Evolutionary conservation across 2,113 vertebrate species (phyloP).

Genomic region (Xenopus tropicalis): UCB_Xtro_10.0 CM004449.2:53398001-53398500

Average conservation of each 20-base stretch:
- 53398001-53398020: too few relatives aligned
- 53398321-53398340: constrained; percentile 39
- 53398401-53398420: constrained; percentile 39
- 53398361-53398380: constrained; percentile 43
- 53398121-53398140: too few relatives aligned
- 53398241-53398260: background rate
- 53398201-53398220: too few relatives aligned
- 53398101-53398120: too few relatives aligned
- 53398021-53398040: too few relatives aligned
- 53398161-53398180: too few relatives aligned
- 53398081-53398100: too few relatives aligned
- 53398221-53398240: too few relatives aligned
- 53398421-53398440: constrained; percentile 39
- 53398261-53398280: background rate
- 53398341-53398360: constrained; percentile 44
- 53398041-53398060: too few relatives aligned
- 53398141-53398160: too few relatives aligned
- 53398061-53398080: too few relatives aligned
- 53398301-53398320: constrained; percentile 25
- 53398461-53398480: constrained; percentile 6
- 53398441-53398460: constrained; percentile 19
- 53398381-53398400: constrained; percentile 31
- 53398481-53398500: constrained; percentile 6
- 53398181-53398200: too few relatives aligned
- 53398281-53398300: background rate